Percentiles rank a stretch among this genome's conserved stretches.
Conservation (phyloP, 2,797 vertebrate genomes). For the Psittacula echo region DNA sequence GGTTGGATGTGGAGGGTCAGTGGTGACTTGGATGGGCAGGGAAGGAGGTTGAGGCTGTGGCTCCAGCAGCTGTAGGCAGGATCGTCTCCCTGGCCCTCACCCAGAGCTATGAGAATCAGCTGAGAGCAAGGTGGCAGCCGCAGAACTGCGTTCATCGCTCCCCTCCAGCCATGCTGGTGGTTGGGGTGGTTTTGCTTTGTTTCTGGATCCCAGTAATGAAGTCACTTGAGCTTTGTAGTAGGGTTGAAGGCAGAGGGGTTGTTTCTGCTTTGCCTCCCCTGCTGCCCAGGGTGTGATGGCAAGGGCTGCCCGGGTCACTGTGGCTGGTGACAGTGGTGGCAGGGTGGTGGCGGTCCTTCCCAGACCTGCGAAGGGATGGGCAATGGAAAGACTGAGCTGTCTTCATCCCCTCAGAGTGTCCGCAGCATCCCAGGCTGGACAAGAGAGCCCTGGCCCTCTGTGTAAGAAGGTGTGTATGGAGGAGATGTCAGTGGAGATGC, state of each 20-base stretch:
- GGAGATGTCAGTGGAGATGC: not conserved
- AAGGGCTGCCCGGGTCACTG: not conserved
- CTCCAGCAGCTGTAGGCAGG: not conserved
- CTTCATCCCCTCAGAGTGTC: not conserved
- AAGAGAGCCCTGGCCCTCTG: not conserved
- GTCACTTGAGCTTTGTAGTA: not conserved
- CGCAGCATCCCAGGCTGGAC: not conserved
- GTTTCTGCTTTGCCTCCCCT: not conserved
- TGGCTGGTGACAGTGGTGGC: not conserved
- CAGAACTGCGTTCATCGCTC: not conserved
- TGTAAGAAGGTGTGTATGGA: fast-evolving
- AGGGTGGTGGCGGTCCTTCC: not conserved
- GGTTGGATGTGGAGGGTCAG: constrained; percentile 64
- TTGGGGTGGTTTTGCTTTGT: constrained; percentile 14
- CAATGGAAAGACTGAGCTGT: not conserved
- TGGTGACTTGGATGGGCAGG: not conserved
- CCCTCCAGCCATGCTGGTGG: fast-evolving
- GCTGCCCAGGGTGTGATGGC: not conserved
- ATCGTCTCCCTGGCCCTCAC: not conserved
- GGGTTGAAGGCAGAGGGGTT: not conserved
- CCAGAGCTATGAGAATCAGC: not conserved
- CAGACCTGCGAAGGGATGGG: fast-evolving
- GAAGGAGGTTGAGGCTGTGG: constrained; percentile 33
- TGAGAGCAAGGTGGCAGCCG: not conserved
- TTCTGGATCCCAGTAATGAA: not conserved